A percentile compares a stretch with the other conserved stretches of the same genome.
Evolutionary conservation across 2,113 vertebrate species (phyloP).

Genomic region (Thunnus maccoyii): DNA sequence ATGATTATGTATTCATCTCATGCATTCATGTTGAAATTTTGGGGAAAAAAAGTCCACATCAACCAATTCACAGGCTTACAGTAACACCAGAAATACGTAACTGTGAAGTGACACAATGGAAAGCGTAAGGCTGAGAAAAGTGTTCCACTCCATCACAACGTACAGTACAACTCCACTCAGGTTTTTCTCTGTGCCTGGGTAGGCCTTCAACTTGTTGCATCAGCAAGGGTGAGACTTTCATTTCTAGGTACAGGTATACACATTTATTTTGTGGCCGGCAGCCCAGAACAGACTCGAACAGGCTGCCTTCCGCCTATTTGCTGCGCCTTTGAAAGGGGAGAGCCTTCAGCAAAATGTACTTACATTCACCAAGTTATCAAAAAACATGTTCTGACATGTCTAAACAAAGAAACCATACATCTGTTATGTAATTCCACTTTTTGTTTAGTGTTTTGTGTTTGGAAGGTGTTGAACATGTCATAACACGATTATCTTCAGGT

Average conservation of each 20-base stretch:
- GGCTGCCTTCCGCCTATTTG: not conserved
- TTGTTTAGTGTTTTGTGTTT: conserved; percentile 61
- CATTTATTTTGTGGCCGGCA: not conserved
- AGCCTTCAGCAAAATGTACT: not conserved
- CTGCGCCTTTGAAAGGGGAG: not conserved
- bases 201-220: not conserved
- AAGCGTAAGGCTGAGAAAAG: not conserved
- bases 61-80: not conserved
- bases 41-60: too few relatives aligned
- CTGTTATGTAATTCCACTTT: conserved; percentile 9
- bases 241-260: not conserved
- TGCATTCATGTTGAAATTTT: too few relatives aligned
- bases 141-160: too few relatives aligned
- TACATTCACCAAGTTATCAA: not conserved
- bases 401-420: conserved; percentile 15
- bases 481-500: conserved; percentile 14
- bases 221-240: conserved; percentile 2
- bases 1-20: too few relatives aligned
- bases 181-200: too few relatives aligned
- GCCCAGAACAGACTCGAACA: not conserved
- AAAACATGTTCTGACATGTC: conserved; percentile 31
- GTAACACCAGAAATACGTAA: not conserved
- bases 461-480: conserved; percentile 32
- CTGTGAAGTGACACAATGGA: too few relatives aligned
- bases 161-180: too few relatives aligned